Percentiles rank a stretch among this genome's conserved stretches.
Conservation (phyloP, 2,888 invertebrate genomes). For the Leistus spinibarbis region DNA sequence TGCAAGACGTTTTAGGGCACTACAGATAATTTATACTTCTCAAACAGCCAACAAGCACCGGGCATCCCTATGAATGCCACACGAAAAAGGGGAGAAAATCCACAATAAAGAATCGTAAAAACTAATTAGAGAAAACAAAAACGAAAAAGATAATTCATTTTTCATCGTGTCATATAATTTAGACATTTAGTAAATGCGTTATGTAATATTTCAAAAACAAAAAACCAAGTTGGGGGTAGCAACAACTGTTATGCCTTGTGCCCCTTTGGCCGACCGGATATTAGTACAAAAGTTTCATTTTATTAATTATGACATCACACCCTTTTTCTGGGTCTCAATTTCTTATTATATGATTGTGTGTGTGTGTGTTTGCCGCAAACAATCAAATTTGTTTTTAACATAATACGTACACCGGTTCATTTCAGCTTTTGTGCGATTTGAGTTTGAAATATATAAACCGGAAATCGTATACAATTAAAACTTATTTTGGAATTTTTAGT, state of each 20-base stretch:
- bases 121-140: constrained; percentile 4
- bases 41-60: no score
- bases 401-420: neutral
- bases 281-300: constrained; percentile 39
- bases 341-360: neutral
- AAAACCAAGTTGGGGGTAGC: constrained; percentile 5
- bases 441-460: neutral
- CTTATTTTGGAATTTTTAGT: neutral
- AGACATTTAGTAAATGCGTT: constrained; percentile 38
- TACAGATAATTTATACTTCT: no score
- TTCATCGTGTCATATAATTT: constrained; percentile 39
- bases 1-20: no score
- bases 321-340: constrained; percentile 10
- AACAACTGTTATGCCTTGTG: constrained; percentile 42
- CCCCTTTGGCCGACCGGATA: constrained; percentile 42
- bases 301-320: constrained; percentile 44
- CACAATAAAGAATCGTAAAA: neutral
- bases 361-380: constrained; percentile 8
- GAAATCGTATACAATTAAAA: neutral
- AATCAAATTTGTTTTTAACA: neutral
- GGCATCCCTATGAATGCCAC: no score
- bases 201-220: constrained; percentile 43
- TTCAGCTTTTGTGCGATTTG: neutral
- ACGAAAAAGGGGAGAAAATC: neutral
- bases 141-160: neutral